A percentile compares a stretch with the other conserved stretches of the same genome.
Conservation (phyloP, 2,113 vertebrate species). For the Pachyramphus minor region DNA sequence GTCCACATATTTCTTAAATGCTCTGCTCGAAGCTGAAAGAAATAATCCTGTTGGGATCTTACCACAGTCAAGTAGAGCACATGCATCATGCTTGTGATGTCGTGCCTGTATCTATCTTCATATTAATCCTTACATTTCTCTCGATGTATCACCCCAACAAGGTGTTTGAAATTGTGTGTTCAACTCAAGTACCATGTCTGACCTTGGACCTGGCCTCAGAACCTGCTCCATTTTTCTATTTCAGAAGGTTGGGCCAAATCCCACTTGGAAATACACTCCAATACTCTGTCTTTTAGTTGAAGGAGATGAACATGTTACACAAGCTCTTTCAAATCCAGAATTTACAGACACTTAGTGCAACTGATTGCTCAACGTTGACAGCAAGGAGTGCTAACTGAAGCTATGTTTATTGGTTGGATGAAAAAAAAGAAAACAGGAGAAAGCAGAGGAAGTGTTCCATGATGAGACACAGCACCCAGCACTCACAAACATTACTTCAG, state of each 20-base stretch:
- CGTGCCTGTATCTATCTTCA: neutral
- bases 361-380: neutral
- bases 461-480: constrained; percentile 6
- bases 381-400: neutral
- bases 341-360: neutral
- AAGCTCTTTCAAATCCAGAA: neutral
- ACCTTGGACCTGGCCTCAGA: neutral
- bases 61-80: neutral
- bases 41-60: neutral
- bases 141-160: neutral
- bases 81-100: neutral
- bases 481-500: neutral
- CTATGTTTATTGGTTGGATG: neutral
- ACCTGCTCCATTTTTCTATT: neutral
- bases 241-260: neutral
- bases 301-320: neutral
- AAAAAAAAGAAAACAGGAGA: neutral
- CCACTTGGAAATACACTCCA: neutral
- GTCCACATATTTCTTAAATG: neutral
- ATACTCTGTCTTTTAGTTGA: neutral
- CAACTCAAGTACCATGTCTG: neutral
- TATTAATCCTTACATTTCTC: neutral
- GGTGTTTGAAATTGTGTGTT: neutral
- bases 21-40: neutral
- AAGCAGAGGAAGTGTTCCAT: neutral